Percentiles rank a stretch among this genome's conserved stretches.
phyloP scores from a whole-genome alignment of 2,113 vertebrate species.

The Xiphophorus hellerii region DNA sequence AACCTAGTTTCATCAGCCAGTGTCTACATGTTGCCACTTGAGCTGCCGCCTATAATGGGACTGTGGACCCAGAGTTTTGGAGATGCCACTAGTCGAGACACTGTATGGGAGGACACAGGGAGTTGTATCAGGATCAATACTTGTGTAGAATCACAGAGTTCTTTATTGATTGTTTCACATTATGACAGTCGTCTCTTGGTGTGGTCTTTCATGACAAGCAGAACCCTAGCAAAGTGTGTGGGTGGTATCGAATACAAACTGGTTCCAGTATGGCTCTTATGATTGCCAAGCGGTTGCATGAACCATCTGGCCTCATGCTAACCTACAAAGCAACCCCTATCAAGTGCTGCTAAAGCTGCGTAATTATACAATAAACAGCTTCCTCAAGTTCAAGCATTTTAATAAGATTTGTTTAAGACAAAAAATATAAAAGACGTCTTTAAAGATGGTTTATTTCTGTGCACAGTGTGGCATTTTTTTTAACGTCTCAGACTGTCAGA shows the following conservation, averaged over 20 bases:
- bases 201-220: background rate
- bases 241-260: background rate
- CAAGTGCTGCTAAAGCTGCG: background rate
- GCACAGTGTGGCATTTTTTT: background rate
- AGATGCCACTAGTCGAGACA: no score
- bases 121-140: background rate
- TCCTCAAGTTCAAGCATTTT: background rate
- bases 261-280: background rate
- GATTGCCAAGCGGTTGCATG: background rate
- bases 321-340: background rate
- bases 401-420: background rate
- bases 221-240: background rate
- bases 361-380: background rate
- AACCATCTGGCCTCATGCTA: background rate
- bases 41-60: no score
- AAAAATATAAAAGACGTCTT: background rate
- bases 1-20: no score
- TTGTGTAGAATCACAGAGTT: no score
- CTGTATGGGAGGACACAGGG: no score
- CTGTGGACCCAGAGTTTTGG: no score
- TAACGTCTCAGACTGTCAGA: slow-evolving; percentile 6
- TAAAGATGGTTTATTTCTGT: no score
- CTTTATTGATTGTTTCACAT: background rate
- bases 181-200: background rate
- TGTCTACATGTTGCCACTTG: no score